phyloP scores from a whole-genome alignment of 2,113 vertebrate genomes.

The Labeo rohita region DNA sequence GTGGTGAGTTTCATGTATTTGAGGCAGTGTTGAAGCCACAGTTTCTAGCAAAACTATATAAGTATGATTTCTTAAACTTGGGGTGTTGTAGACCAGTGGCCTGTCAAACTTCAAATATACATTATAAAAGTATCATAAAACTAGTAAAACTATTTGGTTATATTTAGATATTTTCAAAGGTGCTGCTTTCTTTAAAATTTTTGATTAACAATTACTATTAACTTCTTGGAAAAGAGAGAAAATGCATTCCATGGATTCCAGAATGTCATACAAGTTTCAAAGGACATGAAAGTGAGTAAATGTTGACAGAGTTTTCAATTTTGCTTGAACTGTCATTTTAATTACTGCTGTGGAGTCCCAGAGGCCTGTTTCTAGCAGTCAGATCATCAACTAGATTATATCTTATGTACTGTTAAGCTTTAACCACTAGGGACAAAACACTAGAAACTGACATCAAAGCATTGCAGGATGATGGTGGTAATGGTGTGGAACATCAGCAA shows the following conservation, averaged over 20 bases:
- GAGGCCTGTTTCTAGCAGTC: not conserved
- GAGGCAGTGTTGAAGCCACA: not conserved
- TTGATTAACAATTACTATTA: not conserved
- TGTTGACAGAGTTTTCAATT: not conserved
- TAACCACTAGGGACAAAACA: constrained; percentile 15
- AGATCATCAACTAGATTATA: constrained; percentile 20
- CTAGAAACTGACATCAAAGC: constrained; percentile 28
- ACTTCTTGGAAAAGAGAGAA: not conserved
- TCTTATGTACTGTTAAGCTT: not conserved
- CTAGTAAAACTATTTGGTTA: not conserved
- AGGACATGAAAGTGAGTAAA: not conserved
- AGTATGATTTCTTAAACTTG: not conserved
- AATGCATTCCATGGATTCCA: not conserved
- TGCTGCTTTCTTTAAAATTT: not conserved
- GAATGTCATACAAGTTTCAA: not conserved
- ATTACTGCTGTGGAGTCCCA: constrained; percentile 4
- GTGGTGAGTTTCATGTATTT: constrained; percentile 62
- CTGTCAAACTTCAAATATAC: not conserved
- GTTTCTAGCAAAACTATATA: not conserved
- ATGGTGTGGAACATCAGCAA: constrained; percentile 41
- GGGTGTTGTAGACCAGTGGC: not conserved
- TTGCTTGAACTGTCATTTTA: not conserved
- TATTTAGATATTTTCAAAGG: not conserved
- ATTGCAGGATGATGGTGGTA: constrained; percentile 15
- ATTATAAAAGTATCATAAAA: not conserved